Evolutionary conservation across 2,797 vertebrate species (phyloP), one percentile per base, ranked within the genome.

Genomic region (Amazona finschi): DNA sequence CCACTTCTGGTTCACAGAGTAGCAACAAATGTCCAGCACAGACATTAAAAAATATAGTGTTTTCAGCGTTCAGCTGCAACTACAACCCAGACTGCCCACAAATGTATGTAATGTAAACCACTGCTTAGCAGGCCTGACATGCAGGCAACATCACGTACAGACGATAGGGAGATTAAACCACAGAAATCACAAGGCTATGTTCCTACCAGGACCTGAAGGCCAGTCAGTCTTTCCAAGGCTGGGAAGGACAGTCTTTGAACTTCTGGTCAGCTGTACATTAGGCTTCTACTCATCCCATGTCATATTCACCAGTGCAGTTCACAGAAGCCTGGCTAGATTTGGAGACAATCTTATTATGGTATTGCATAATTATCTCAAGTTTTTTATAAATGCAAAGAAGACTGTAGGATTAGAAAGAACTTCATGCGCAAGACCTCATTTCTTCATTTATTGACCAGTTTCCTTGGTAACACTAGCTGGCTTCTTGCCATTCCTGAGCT

Each of bases 41-140:
- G 19, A 5, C 31, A 39, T 39, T 36, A 39, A 73, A 83, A 27
- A 7, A 10, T 22, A 18, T 0, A 12, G 27, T 1, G 1, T 15
- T 85, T 50, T 16, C 18, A 5, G n/a, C 62, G 44, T 73, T 52
- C 80, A 85, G 47, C 65, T 91, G 47, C 49, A 67, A 19, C n/a
- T 53, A 22, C 57, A 71, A 25, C 31, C 28, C 66, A 57, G 44
- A 38, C 49, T 50, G 43, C 24, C 14, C 85, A 53, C 6, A 43
- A 7, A 31, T 33, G 5, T 15, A 15, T 16, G 31, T 24, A 4
- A 9, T 5, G 1, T 9, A 58, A 71, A 58, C 8, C 31, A 28
- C 28, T 15, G 41, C 49, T 33, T 11, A 83, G 44, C 57, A 11
- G 3, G 7, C 46, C 50, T 77, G 65, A 71, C 16, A 12, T 0